These are phyloP conservation scores for Spongia lamella DNA, from an alignment of 37 sponge, comb jelly and placozoan species.

Conservation along the genomic window DNA sequence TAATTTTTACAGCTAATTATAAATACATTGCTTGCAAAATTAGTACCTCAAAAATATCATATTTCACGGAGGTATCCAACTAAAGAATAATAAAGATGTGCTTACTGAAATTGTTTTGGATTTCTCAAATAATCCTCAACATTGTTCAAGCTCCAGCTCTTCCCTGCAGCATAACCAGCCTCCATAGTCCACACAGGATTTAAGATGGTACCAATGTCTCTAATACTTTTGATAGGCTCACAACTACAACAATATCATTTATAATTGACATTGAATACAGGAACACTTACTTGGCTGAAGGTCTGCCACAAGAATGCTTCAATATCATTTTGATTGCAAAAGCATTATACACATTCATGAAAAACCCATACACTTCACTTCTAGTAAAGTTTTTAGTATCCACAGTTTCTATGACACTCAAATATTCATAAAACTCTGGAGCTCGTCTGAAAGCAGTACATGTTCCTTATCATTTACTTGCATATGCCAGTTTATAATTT, in stretches of 20 bases:
- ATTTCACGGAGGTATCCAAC: no score
- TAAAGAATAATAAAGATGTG: no score
- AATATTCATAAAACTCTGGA: slow-evolving; percentile 39
- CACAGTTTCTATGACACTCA: slow-evolving; percentile 30
- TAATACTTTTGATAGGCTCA: slow-evolving; percentile 61
- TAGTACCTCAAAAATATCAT: no score
- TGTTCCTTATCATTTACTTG: background rate
- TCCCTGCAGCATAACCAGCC: slow-evolving; percentile 64
- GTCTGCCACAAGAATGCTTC: slow-evolving; percentile 55
- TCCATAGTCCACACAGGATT: slow-evolving; percentile 68
- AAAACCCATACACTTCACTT: slow-evolving; percentile 61
- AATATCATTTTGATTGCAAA: slow-evolving; percentile 80
- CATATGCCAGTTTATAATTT: background rate
- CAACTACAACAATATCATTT: slow-evolving; percentile 13
- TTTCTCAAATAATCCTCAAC: slow-evolving; percentile 72
- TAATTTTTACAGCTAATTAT: no score
- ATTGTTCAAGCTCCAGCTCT: slow-evolving; percentile 53
- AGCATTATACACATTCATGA: slow-evolving; percentile 80
- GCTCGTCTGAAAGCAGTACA: slow-evolving; percentile 20
- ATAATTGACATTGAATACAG: background rate
- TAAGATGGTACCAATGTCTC: slow-evolving; percentile 58
- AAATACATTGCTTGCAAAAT: no score
- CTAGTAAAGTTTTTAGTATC: slow-evolving; percentile 28
- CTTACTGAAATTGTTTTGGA: slow-evolving; percentile 58
- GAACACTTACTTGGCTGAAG: slow-evolving; percentile 11